These are phyloP conservation scores for Tortrix viridana DNA, from an alignment of 2,888 invertebrate genomes.

Conservation along the genomic window DNA sequence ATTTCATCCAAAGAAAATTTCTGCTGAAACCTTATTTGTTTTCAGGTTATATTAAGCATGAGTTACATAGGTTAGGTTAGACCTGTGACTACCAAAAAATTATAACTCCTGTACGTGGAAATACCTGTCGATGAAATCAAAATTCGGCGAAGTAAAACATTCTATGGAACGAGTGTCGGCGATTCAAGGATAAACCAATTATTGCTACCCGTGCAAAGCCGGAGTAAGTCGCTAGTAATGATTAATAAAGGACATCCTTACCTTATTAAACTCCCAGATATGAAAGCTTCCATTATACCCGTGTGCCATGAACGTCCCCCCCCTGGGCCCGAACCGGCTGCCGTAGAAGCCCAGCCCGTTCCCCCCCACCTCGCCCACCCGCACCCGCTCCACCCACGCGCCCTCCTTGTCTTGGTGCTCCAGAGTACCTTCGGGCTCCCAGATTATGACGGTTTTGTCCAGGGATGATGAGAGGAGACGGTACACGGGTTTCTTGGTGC, in stretches of 20 bases:
- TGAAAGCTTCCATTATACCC: conserved; percentile 97
- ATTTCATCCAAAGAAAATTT: too few relatives aligned
- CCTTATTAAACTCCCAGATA: conserved; percentile 88
- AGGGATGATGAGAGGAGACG: conserved; percentile 93
- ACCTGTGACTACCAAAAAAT: too few relatives aligned
- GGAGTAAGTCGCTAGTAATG: too few relatives aligned
- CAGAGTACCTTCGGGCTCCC: conserved; percentile 86
- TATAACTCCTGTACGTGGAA: too few relatives aligned
- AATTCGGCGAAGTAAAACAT: too few relatives aligned
- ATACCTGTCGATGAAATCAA: too few relatives aligned
- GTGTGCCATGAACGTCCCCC: conserved; percentile 90
- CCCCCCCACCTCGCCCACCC: conserved; percentile 97
- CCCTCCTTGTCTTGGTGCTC: conserved; percentile 55
- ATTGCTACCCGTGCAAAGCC: too few relatives aligned
- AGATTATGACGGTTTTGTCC: conserved; percentile 96
- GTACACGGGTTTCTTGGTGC: conserved; percentile 54
- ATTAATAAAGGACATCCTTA: conserved; percentile 43
- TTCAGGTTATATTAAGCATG: too few relatives aligned
- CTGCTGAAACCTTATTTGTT: too few relatives aligned
- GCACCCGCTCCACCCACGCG: conserved; percentile 92
- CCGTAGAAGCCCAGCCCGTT: conserved; percentile 97
- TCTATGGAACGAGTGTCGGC: too few relatives aligned
- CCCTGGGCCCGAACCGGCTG: conserved; percentile 89
- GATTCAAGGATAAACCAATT: too few relatives aligned
- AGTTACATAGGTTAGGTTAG: too few relatives aligned